Conservation (phyloP, 2,888 invertebrate species). For the Eupithecia exiguata region DNA sequence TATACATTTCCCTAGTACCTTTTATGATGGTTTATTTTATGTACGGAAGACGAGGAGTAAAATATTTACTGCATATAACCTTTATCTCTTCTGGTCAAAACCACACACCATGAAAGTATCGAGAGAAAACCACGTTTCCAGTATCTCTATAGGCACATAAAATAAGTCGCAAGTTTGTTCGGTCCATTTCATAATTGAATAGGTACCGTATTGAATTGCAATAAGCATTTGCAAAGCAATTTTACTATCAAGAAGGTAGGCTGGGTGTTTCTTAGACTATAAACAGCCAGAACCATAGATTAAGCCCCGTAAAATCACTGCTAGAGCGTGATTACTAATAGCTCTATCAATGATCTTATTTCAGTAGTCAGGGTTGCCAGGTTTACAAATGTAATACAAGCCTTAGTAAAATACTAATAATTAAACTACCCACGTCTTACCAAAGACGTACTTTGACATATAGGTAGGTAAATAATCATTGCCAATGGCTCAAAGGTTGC, state of each 20-base stretch:
- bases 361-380: constrained; percentile 15
- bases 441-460: background rate
- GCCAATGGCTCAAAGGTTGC: too few species aligned
- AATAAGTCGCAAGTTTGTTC: background rate
- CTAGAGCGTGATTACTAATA: constrained; percentile 27
- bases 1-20: background rate
- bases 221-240: background rate
- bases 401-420: background rate
- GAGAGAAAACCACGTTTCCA: background rate
- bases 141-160: background rate
- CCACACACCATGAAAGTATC: background rate
- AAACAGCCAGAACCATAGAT: constrained; percentile 24
- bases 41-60: background rate
- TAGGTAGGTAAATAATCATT: too few species aligned
- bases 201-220: background rate
- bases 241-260: background rate
- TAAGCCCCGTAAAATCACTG: constrained; percentile 21
- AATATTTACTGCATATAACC: background rate
- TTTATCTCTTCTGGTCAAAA: background rate
- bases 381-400: background rate
- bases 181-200: background rate
- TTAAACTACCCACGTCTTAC: background rate
- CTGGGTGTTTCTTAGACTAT: constrained; percentile 10
- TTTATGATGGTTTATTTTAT: background rate
- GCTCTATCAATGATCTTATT: constrained; percentile 31